Conservation (phyloP, 2,113 vertebrate species). For the Entosphenus tridentatus region DNA sequence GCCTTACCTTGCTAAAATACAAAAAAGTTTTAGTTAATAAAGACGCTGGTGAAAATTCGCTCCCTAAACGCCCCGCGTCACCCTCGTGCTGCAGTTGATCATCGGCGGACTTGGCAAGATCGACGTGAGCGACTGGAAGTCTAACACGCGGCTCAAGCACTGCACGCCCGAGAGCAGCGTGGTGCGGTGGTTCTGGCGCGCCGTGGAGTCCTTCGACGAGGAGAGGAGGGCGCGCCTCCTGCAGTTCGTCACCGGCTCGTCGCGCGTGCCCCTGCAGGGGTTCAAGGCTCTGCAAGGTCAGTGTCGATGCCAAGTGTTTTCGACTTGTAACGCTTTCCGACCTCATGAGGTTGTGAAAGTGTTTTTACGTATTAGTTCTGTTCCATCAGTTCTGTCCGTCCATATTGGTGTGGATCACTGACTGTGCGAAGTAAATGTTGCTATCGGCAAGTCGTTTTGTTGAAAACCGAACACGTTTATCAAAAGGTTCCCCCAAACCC, state of each 20-base stretch:
- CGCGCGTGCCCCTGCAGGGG: constrained; percentile 80
- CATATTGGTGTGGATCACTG: no score
- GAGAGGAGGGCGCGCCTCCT: constrained; percentile 69
- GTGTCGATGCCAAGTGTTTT: neutral
- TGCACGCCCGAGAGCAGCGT: constrained; percentile 81
- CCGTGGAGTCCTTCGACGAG: constrained; percentile 86
- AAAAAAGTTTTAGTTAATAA: no score
- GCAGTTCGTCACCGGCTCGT: constrained; percentile 93
- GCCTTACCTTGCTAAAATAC: no score
- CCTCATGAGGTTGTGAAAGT: no score
- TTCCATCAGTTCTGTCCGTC: no score
- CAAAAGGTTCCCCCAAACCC: no score
- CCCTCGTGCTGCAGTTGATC: constrained; percentile 38
- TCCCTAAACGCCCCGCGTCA: neutral
- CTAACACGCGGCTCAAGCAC: constrained; percentile 91
- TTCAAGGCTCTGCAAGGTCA: constrained; percentile 93
- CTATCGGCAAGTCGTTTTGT: no score
- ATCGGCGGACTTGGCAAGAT: constrained; percentile 93
- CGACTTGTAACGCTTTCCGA: no score
- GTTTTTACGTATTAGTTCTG: no score
- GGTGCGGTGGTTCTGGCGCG: constrained; percentile 98
- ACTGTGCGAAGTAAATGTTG: no score
- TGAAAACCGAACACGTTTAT: no score
- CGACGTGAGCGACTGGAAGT: constrained; percentile 90
- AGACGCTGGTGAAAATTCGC: no score